These are phyloP conservation scores for Marronus borbonicus DNA, from an alignment of 2,888 invertebrate species.

Conservation along the genomic window DNA sequence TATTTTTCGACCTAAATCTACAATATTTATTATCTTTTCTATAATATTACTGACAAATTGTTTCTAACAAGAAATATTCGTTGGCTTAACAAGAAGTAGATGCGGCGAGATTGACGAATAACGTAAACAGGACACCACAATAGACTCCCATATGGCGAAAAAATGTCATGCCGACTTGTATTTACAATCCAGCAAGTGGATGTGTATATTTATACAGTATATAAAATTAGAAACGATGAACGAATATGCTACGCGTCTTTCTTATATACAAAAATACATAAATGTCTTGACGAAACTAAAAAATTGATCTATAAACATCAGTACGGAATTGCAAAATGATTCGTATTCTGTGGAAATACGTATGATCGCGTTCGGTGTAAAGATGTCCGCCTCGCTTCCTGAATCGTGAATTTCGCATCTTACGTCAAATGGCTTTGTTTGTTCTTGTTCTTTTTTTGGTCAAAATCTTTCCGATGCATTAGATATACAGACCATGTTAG, in stretches of 20 bases:
- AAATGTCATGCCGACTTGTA: conserved; percentile 13
- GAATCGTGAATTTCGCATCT: too few relatives aligned
- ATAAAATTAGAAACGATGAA: conserved; percentile 22
- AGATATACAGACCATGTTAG: too few relatives aligned
- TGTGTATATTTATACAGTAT: conserved; percentile 41
- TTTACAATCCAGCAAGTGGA: conserved; percentile 2
- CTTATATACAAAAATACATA: conserved; percentile 3
- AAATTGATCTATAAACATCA: conserved; percentile 11
- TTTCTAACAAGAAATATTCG: too few relatives aligned
- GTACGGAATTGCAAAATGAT: background rate
- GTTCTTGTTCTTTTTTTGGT: too few relatives aligned
- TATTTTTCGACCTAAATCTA: too few relatives aligned
- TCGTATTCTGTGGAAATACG: background rate
- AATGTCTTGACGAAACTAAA: conserved; percentile 2
- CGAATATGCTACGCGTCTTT: background rate
- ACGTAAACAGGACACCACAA: conserved; percentile 28
- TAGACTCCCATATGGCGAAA: conserved; percentile 4
- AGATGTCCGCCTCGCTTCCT: too few relatives aligned
- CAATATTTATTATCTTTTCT: too few relatives aligned
- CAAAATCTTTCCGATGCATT: too few relatives aligned
- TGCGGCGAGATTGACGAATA: background rate
- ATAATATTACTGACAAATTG: too few relatives aligned
- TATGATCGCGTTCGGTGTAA: too few relatives aligned
- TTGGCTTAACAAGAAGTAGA: background rate
- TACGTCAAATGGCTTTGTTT: too few relatives aligned